These are phyloP conservation scores for Cylas formicarius DNA, from an alignment of 1,140 invertebrate genomes.

Conservation along the genomic window DNA sequence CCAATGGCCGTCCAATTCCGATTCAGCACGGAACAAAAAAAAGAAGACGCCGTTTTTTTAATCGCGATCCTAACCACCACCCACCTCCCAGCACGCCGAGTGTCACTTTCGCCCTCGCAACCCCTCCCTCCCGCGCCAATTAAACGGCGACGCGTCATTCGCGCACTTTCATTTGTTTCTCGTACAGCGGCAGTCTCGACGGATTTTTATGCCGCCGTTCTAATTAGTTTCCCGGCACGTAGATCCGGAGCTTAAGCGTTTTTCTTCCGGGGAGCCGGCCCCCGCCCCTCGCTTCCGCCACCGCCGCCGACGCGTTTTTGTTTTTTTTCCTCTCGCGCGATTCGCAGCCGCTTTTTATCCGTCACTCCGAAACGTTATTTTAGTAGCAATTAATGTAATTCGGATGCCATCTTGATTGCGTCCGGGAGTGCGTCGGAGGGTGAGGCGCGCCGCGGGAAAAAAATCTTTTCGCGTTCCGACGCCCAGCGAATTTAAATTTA, in stretches of 20 bases:
- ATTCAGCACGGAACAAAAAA: no score
- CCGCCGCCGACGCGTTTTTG: conserved; percentile 10
- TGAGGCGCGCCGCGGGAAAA: no score
- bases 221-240: conserved; percentile 35
- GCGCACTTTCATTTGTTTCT: conserved; percentile 34
- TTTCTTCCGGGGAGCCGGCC: not conserved
- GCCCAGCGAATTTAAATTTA: no score
- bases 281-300: conserved; percentile 9
- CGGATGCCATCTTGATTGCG: conserved; percentile 16
- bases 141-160: conserved; percentile 17
- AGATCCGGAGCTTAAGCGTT: no score
- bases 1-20: no score
- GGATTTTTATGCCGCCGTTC: conserved; percentile 33
- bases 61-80: no score
- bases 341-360: no score
- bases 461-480: no score
- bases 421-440: no score
- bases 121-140: conserved; percentile 27
- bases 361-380: conserved; percentile 6
- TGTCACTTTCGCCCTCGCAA: not conserved
- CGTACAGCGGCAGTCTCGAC: conserved; percentile 33
- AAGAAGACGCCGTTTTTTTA: no score
- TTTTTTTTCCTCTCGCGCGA: conserved; percentile 7
- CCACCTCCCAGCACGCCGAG: no score
- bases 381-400: conserved; percentile 15